Evolutionary conservation across 2,113 vertebrate species (phyloP).

Genomic region (Sprattus sprattus): DNA sequence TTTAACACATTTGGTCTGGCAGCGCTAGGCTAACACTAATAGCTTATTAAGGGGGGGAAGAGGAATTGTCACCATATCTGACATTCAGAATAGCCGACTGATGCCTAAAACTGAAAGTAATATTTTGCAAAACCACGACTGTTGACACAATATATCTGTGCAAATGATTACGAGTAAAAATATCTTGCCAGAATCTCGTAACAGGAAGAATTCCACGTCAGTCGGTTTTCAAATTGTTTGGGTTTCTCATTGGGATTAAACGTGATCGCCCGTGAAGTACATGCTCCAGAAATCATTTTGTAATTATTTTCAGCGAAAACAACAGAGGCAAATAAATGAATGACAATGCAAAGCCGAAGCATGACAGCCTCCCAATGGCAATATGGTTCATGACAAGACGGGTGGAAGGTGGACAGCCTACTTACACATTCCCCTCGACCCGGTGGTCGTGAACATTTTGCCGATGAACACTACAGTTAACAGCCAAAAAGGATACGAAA

Average conservation of each 20-base stretch:
- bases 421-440: conserved; percentile 75
- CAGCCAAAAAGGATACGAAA: not conserved
- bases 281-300: not conserved
- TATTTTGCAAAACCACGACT: not conserved
- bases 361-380: conserved; percentile 13
- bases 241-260: not conserved
- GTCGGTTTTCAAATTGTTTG: not conserved
- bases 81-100: not conserved
- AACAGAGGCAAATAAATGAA: conserved; percentile 54
- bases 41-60: not conserved
- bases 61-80: not conserved
- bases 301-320: not conserved
- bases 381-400: conserved; percentile 15
- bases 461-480: not conserved
- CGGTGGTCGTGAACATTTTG: conserved; percentile 73
- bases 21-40: not conserved
- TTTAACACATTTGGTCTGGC: not conserved
- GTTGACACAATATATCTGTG: not conserved
- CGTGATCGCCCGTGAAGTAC: not conserved
- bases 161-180: not conserved
- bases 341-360: conserved; percentile 53
- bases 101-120: not conserved
- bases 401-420: conserved; percentile 29
- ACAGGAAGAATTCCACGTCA: not conserved
- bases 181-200: no score